Evolutionary conservation across 2,888 invertebrate species (phyloP).

Genomic region (Nycteola revayana): DNA sequence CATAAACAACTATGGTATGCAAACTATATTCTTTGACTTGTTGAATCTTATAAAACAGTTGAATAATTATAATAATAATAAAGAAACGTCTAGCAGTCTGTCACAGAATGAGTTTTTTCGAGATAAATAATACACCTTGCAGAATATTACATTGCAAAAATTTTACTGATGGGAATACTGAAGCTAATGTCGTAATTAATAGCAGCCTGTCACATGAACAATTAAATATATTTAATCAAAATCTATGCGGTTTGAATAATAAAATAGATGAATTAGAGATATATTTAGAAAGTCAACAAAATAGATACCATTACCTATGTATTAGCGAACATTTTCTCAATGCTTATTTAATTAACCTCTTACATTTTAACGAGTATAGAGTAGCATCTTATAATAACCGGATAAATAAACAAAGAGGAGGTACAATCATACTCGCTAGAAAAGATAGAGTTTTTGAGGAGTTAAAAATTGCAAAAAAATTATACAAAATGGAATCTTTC

Average conservation of each 20-base stretch:
- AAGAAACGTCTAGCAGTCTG: too few relatives aligned
- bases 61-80: too few relatives aligned
- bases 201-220: too few relatives aligned
- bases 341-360: background rate
- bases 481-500: background rate
- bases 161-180: too few relatives aligned
- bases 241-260: conserved; percentile 1
- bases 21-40: background rate
- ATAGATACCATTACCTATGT: conserved; percentile 2
- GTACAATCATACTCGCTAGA: conserved; percentile 2
- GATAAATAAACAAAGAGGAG: conserved; percentile 1
- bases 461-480: background rate
- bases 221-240: conserved; percentile 2
- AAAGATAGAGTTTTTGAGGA: conserved; percentile 1
- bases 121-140: too few relatives aligned
- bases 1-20: background rate
- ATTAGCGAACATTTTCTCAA: conserved; percentile 5
- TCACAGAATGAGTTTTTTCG: too few relatives aligned
- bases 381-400: conserved; percentile 2
- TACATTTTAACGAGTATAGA: background rate
- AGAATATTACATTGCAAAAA: too few relatives aligned
- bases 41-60: background rate
- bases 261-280: background rate
- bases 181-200: too few relatives aligned
- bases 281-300: background rate